Base-by-base conservation (phyloP, 2,888 invertebrate genomes). In the Platypus cylindrus region DNA sequence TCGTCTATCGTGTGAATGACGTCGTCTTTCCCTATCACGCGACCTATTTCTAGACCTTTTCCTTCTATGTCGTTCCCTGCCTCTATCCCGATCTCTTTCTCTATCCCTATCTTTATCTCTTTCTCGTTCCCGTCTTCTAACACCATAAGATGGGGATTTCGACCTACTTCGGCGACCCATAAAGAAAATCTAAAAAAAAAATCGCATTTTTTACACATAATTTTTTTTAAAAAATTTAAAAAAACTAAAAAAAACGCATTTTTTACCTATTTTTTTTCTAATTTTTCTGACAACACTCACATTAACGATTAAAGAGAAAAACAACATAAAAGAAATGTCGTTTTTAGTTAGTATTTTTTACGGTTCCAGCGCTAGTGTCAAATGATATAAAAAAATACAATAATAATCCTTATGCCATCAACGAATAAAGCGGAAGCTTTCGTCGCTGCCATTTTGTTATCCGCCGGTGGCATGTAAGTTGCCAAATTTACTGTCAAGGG, bases 81-180 rank as follows among this genome's bases (percentile, higher is more conserved):
- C 68, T 30, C 68, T 55, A 29, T 56, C 56, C 39, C 63, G 56
- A 34, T 67, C 65, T 44, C 65, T 61, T 41, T 68, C 62, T 34
- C 67, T 53, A 36, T 63, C 63, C 48, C 64, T 62, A 38, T 68
- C 66, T 26, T 67, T 58, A 43, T 67, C 67, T 36, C 64, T 53
- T n/a, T 67, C 68, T 31, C 68, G 61, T 44, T 69, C 68, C 32
- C 68, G 61, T 44, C 70, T 57, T 52, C 70, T 61, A 36, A 59
- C 54, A 11, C 63, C 63, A 15, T 65, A 65, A 27, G 13, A 27
- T 15, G 27, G 27, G 15, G 27, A 27, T 27, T 27, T 27, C 15
- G 62, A 62, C 44, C 60, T 51, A 41, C 69, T 65, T 50, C 69
- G 65, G 47, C 68, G 58, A 38, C 68, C 68, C 75, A 75, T 70